These are phyloP conservation scores for Troilus luridus DNA, from an alignment of 2,888 invertebrate genomes.

Conservation along the genomic window DNA sequence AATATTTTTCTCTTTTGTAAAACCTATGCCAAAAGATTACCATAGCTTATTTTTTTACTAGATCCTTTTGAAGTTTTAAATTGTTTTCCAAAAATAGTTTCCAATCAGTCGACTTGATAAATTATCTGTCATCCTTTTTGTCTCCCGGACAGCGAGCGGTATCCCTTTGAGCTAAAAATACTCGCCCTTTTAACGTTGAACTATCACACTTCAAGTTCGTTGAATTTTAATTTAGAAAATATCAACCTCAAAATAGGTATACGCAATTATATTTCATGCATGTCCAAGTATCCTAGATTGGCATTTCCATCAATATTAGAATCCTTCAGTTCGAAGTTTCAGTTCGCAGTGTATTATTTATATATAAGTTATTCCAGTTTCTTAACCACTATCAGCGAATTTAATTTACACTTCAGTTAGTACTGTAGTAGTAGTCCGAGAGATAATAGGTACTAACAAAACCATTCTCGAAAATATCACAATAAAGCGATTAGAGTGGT, in stretches of 20 bases:
- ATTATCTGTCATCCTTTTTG: background rate
- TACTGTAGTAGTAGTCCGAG: too few relatives aligned
- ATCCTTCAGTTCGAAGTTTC: too few relatives aligned
- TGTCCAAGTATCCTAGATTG: background rate
- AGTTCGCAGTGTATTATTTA: too few relatives aligned
- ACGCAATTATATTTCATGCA: background rate
- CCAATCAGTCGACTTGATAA: background rate
- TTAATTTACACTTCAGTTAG: too few relatives aligned
- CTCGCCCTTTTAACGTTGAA: background rate
- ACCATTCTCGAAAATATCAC: too few relatives aligned
- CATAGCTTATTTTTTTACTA: background rate
- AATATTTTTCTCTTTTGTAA: background rate
- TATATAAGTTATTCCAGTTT: too few relatives aligned
- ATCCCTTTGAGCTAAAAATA: slow-evolving; percentile 12
- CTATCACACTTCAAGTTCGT: background rate
- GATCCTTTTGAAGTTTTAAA: background rate
- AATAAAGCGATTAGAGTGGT: too few relatives aligned
- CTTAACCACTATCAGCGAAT: too few relatives aligned
- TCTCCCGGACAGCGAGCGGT: background rate
- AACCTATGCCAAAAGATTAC: background rate
- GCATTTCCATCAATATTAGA: too few relatives aligned
- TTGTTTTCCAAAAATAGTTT: slow-evolving; percentile 2
- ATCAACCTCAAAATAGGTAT: background rate
- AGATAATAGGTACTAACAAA: too few relatives aligned
- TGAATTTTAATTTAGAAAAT: background rate